Evolutionary conservation across 2,797 vertebrate species (phyloP), one percentile per base, ranked within the genome.

Genomic region (Molossus molossus): DNA sequence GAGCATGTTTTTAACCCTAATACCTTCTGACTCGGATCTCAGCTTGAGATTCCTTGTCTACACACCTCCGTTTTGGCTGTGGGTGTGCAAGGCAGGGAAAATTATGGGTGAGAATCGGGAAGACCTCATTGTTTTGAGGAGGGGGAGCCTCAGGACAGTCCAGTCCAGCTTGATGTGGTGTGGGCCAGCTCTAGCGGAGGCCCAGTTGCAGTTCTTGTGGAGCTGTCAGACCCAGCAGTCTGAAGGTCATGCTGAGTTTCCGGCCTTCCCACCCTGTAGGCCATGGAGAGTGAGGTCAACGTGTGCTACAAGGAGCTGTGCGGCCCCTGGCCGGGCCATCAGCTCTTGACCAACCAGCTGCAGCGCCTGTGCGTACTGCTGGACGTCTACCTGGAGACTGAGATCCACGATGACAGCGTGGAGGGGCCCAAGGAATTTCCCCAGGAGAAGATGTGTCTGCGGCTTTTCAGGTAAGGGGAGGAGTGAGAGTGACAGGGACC

Each of bases 401-500:
- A 99, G 98, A 99, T 99, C 77, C 99, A 99, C 0, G 99, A 99
- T 2, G 98, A 99, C 92, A 99, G 99, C 0, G 99, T 99, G 95
- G 99, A 99, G 95, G 99, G 99, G 21, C 99, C 99, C 4, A 99
- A 99, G 94, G 99, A 99, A 45, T 99, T 99, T 97, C 99, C 99
- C 9, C 98, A 99, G 93, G 99, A 99, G 98, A 99, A 99, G 98
- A 99, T 99, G 99, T 99, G 99, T 90, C 98, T 99, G 94, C 99
- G 99, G 29, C 99, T 99, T 18, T 99, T 99, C 97, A 99, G 99
- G 99, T 99, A 89, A 96, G 77, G 40, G 3, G 0, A 5, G 0
- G 1, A 29, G 67, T 9, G 10, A 37, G 65, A 67, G 27, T 8
- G 6, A 21, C 6, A 1, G 29, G 55, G 70, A 12, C 53, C 29